Percentiles rank a stretch among this genome's conserved stretches.
Evolutionary conservation across 1,140 invertebrate genomes (phyloP).

Genomic region (Drosophila pseudoananassae): DNA sequence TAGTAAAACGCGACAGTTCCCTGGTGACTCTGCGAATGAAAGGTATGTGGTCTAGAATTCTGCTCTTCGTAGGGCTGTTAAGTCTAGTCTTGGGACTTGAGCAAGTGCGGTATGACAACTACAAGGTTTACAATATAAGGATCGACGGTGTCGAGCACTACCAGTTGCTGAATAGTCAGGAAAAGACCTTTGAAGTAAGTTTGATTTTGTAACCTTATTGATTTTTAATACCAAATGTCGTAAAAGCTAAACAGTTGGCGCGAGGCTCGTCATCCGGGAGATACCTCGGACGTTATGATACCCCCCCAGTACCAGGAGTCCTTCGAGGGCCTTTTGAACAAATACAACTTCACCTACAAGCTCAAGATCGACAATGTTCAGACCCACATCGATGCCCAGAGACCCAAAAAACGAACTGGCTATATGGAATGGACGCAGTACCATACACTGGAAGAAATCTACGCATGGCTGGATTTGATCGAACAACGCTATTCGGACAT

Average conservation of each 20-base stretch:
- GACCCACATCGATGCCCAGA: slow-evolving; percentile 60
- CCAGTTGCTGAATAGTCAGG: slow-evolving; percentile 31
- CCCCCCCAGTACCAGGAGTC: slow-evolving; percentile 41
- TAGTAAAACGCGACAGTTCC: slow-evolving; percentile 21
- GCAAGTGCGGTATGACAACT: slow-evolving; percentile 71
- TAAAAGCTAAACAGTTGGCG: slow-evolving; percentile 70
- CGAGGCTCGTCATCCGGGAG: slow-evolving; percentile 59
- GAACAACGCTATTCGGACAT: slow-evolving; percentile 66
- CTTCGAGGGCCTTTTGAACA: slow-evolving; percentile 54
- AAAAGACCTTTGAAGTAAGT: slow-evolving; percentile 43
- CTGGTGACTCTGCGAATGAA: slow-evolving; percentile 1
- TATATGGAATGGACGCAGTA: slow-evolving; percentile 84
- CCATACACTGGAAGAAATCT: slow-evolving; percentile 84
- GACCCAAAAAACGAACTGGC: slow-evolving; percentile 37
- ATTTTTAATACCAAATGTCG: neutral
- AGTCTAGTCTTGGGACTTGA: slow-evolving; percentile 5
- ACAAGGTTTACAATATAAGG: slow-evolving; percentile 63
- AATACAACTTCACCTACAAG: slow-evolving; percentile 41
- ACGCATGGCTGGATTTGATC: slow-evolving; percentile 76
- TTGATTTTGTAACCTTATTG: neutral
- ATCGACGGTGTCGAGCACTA: slow-evolving; percentile 49
- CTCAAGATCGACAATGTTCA: slow-evolving; percentile 74
- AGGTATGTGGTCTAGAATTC: slow-evolving; percentile 41
- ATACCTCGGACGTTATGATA: slow-evolving; percentile 71
- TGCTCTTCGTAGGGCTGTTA: slow-evolving; percentile 35